phyloP scores from a whole-genome alignment of 1,140 invertebrate genomes.

The Eciton burchellii region DNA sequence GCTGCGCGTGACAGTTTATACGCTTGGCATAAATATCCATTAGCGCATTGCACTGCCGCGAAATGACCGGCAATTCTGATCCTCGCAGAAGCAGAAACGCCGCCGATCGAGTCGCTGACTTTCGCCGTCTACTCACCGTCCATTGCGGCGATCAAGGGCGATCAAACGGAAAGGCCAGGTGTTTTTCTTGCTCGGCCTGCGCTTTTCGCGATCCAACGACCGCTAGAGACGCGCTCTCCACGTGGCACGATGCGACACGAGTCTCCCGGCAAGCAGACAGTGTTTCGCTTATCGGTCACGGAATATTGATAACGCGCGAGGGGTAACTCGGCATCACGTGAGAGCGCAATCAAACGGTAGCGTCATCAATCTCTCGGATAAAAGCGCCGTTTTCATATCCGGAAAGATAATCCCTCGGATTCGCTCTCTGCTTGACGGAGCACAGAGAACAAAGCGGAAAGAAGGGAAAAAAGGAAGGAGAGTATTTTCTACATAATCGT shows the following conservation, averaged over 20 bases:
- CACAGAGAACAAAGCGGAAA: neutral
- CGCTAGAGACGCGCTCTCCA: no score
- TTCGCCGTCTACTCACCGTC: neutral
- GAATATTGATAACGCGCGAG: neutral
- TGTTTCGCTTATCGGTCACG: neutral
- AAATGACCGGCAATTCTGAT: no score
- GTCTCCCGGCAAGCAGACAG: neutral
- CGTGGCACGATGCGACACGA: no score
- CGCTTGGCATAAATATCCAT: slow-evolving; percentile 58
- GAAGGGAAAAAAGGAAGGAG: neutral
- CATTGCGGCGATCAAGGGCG: slow-evolving; percentile 18
- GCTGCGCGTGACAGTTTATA: slow-evolving; percentile 57
- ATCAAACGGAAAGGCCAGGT: no score
- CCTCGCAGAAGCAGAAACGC: slow-evolving; percentile 32
- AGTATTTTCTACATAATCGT: slow-evolving; percentile 22
- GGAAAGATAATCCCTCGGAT: neutral
- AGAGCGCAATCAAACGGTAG: neutral
- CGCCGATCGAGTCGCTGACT: slow-evolving; percentile 36
- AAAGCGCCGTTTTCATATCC: neutral
- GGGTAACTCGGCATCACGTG: no score
- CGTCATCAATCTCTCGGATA: neutral
- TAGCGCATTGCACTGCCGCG: slow-evolving; percentile 51
- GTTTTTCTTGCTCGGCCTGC: no score
- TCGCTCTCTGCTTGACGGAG: neutral
- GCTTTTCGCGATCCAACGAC: no score